Conservation (phyloP, 2,797 vertebrate species). For the Gobio occitaniae region DNA sequence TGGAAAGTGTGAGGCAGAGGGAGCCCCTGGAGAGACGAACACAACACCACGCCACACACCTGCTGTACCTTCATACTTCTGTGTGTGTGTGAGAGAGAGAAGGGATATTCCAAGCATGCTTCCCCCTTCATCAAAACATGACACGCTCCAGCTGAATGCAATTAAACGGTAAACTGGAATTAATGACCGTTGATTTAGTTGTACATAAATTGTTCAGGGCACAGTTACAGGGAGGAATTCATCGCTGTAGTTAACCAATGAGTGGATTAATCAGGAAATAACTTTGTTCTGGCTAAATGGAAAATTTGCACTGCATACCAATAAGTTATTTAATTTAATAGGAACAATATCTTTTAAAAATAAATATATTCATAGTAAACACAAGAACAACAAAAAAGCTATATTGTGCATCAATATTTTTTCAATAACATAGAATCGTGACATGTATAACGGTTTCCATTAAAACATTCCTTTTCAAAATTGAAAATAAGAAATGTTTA, state of each 20-base stretch:
- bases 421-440: neutral
- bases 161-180: conserved; percentile 83
- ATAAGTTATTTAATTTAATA: neutral
- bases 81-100: conserved; percentile 34
- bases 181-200: conserved; percentile 78
- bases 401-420: neutral
- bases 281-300: neutral
- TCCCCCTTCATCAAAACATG: conserved; percentile 72
- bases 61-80: conserved; percentile 61
- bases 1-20: conserved; percentile 58
- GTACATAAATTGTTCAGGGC: conserved; percentile 75
- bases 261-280: conserved; percentile 63
- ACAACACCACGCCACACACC: conserved; percentile 71
- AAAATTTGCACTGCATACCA: neutral
- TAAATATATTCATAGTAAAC: neutral
- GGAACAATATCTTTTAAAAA: neutral
- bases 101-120: conserved; percentile 44
- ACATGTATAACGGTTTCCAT: neutral
- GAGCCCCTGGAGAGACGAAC: conserved; percentile 71
- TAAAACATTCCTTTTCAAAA: neutral
- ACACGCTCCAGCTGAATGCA: conserved; percentile 77
- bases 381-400: neutral
- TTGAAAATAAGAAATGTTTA: neutral
- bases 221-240: conserved; percentile 73
- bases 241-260: conserved; percentile 73